Percentiles rank a stretch among this genome's conserved stretches.
Evolutionary conservation across 2,797 vertebrate species (phyloP).

Genomic region (Bovichtus variegatus): DNA sequence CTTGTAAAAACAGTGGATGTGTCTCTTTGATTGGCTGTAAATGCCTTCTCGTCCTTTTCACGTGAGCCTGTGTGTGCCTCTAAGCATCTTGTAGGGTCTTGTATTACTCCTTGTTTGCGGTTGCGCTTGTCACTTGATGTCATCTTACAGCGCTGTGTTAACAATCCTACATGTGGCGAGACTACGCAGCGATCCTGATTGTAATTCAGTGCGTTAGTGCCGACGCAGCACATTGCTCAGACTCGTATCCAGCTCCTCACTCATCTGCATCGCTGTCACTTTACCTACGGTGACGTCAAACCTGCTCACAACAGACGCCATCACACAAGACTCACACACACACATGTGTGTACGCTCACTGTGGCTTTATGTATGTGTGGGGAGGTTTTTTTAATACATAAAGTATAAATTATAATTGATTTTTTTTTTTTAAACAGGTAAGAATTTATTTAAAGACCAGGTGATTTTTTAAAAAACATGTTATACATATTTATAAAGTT

Average conservation of each 20-base stretch:
- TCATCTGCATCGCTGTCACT: slow-evolving; percentile 25
- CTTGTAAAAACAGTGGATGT: too few species aligned
- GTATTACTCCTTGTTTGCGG: slow-evolving; percentile 6
- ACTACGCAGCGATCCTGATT: slow-evolving; percentile 8
- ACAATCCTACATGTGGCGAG: slow-evolving; percentile 3
- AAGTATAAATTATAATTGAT: too few species aligned
- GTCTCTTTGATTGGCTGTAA: slow-evolving; percentile 7
- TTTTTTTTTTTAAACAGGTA: too few species aligned
- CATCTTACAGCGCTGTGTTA: slow-evolving; percentile 14
- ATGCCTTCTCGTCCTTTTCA: neutral
- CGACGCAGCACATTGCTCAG: slow-evolving; percentile 3
- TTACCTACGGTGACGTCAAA: neutral
- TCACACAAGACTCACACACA: neutral
- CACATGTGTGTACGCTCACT: neutral
- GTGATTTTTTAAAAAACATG: too few species aligned
- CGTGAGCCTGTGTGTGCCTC: neutral
- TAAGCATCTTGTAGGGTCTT: neutral
- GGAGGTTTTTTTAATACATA: too few species aligned
- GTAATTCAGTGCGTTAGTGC: slow-evolving; percentile 15
- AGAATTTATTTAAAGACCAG: too few species aligned
- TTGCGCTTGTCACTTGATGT: slow-evolving; percentile 29
- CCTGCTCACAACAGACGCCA: neutral
- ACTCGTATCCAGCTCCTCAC: neutral
- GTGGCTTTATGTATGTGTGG: too few species aligned
- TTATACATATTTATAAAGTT: too few species aligned